Conservation (phyloP, 2,797 vertebrate genomes). For the Phrynocephalus guinanensis region DNA sequence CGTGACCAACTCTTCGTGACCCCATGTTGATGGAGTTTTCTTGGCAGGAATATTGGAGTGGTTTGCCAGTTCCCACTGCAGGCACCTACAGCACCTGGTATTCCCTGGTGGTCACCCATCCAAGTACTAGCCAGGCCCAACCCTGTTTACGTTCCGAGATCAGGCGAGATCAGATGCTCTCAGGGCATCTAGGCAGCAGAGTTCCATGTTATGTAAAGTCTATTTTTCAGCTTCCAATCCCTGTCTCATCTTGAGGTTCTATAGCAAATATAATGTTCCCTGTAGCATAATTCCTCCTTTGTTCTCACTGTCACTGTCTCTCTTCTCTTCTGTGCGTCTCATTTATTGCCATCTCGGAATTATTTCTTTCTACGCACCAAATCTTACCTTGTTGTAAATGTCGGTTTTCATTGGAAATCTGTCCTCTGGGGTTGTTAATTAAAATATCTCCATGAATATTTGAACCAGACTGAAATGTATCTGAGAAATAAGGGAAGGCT, state of each 20-base stretch:
- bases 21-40: too few relatives aligned
- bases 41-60: too few relatives aligned
- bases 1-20: too few relatives aligned
- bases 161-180: too few relatives aligned
- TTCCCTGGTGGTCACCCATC: too few relatives aligned
- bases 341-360: slow-evolving; percentile 14
- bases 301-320: not conserved
- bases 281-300: not conserved
- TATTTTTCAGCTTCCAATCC: slow-evolving; percentile 9
- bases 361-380: slow-evolving; percentile 16
- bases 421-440: slow-evolving; percentile 31
- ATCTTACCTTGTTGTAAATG: slow-evolving; percentile 40
- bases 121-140: too few relatives aligned
- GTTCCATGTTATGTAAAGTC: not conserved
- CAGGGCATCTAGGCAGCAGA: too few relatives aligned
- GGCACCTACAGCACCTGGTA: too few relatives aligned
- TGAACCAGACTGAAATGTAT: not conserved
- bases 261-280: slow-evolving; percentile 2
- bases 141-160: too few relatives aligned
- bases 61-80: too few relatives aligned
- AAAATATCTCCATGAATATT: slow-evolving; percentile 25
- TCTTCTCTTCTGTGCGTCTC: not conserved
- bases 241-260: not conserved
- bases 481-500: not conserved
- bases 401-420: slow-evolving; percentile 34